Evolutionary conservation across 2,797 vertebrate genomes (phyloP).

Genomic region (Macropus fuliginosus): DNA sequence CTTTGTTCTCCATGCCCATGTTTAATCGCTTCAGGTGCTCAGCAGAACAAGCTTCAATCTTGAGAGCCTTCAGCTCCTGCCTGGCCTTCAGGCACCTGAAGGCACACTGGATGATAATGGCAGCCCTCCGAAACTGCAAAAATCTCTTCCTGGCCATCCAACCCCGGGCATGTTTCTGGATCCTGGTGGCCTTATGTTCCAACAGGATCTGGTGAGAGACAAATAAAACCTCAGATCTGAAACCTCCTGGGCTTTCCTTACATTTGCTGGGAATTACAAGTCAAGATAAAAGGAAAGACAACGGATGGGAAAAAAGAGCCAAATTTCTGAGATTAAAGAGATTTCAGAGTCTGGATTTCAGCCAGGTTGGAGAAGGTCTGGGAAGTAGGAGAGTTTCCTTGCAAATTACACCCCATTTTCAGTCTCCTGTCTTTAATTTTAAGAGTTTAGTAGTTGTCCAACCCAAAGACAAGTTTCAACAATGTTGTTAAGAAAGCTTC

Average conservation of each 20-base stretch:
- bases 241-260: not conserved
- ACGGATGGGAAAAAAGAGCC: rapidly evolving
- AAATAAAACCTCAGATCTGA: constrained; percentile 4
- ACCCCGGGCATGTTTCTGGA: constrained; percentile 90
- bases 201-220: constrained; percentile 86
- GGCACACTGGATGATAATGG: constrained; percentile 92
- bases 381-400: not conserved
- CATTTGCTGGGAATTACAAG: not conserved
- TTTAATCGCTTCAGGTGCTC: constrained; percentile 95
- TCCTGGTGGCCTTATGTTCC: constrained; percentile 93
- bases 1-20: constrained; percentile 98
- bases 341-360: not conserved
- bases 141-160: constrained; percentile 90
- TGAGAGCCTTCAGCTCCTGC: constrained; percentile 89
- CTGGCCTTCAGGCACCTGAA: constrained; percentile 89
- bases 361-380: not conserved
- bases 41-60: constrained; percentile 92
- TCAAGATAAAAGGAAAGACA: not conserved
- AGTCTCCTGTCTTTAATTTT: not conserved
- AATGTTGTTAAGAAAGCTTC: not conserved
- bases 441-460: not conserved
- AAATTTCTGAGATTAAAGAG: not conserved
- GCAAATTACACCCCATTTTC: not conserved
- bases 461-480: not conserved
- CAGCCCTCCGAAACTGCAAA: constrained; percentile 82